Evolutionary conservation across 2,888 invertebrate genomes (phyloP).

Genomic region (Pimpla rufipes): DNA sequence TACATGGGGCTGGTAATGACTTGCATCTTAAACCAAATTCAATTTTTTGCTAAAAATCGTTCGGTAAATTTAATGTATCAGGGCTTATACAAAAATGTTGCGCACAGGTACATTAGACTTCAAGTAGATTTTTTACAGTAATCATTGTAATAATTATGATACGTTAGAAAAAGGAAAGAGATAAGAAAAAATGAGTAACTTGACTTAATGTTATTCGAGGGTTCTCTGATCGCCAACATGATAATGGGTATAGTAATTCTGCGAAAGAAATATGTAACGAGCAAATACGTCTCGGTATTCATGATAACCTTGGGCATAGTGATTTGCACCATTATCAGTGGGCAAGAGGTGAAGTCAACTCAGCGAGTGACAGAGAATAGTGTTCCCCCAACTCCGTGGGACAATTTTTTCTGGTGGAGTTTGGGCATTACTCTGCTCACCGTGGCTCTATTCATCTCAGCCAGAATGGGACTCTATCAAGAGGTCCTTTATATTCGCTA

Average conservation of each 20-base stretch:
- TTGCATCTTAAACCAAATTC: too few species aligned
- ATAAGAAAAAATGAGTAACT: constrained; percentile 16
- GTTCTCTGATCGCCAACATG: constrained; percentile 98
- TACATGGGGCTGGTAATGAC: too few species aligned
- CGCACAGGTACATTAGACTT: too few species aligned
- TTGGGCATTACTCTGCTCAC: constrained; percentile 94
- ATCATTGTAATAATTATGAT: too few species aligned
- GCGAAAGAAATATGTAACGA: constrained; percentile 92
- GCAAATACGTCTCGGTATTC: constrained; percentile 96
- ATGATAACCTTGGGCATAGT: constrained; percentile 98
- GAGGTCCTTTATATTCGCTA: constrained; percentile 93
- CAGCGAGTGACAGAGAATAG: constrained; percentile 83
- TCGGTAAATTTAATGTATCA: too few species aligned
- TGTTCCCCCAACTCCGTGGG: constrained; percentile 81
- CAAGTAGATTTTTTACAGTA: too few species aligned
- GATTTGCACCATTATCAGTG: constrained; percentile 95
- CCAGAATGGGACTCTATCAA: constrained; percentile 98
- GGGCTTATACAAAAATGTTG: too few species aligned
- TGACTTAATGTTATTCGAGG: constrained; percentile 87
- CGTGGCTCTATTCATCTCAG: constrained; percentile 95
- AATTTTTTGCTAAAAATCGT: too few species aligned
- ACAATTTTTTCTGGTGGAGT: constrained; percentile 88
- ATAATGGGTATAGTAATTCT: constrained; percentile 96
- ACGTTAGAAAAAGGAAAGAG: constrained; percentile 31
- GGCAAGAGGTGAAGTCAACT: constrained; percentile 89